Evolutionary conservation across 2,888 invertebrate genomes (phyloP), one percentile per base, ranked within the genome.

Genomic region (Galerucella pusilla): DNA sequence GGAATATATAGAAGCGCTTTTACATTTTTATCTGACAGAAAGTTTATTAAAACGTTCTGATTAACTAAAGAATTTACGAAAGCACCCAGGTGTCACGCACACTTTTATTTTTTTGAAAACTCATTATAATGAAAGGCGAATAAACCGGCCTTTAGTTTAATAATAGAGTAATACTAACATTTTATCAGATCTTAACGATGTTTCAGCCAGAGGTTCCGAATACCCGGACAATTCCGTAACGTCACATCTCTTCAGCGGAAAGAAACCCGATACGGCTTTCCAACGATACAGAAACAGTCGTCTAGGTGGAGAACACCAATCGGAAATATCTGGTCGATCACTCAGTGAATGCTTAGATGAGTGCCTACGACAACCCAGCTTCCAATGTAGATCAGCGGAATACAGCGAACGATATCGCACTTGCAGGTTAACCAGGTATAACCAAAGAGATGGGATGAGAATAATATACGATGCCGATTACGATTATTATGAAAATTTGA

Each of bases 401-500:
- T 96, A 96, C 87, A 96, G 96, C 82, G 96, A 96, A 85, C 91
- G 96, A 35, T 95, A 93, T 84, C 91, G 94, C 83, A 95, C 94
- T 65, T 96, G 96, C 85, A 90, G 96, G 54, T 90, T 96, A 79
- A 95, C 95, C 85, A 91, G 95, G 84, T 96, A 94, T 88, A 96
- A 95, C 88, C 94, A 96, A 88, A 92, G 94, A 83, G 95, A 96
- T 85, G 95, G 96, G 61, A 94, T 96, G 91, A 90, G 96, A 77
- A 93, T 96, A 72, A 94, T 96, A 80, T 96, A 96, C 85, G 96
- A 97, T 86, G 95, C 95, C 2, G 96, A 96, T 87, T 96, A 95
- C 87, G 96, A 97, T 88, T 97, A 96, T 88, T 97, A 96, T 85
- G 96, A 97, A 88, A 96, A 96, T 88, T 90, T 96, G 69, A 96